These are phyloP conservation scores for Dioctria rufipes DNA, from an alignment of 2,888 invertebrate genomes.

Conservation along the genomic window DNA sequence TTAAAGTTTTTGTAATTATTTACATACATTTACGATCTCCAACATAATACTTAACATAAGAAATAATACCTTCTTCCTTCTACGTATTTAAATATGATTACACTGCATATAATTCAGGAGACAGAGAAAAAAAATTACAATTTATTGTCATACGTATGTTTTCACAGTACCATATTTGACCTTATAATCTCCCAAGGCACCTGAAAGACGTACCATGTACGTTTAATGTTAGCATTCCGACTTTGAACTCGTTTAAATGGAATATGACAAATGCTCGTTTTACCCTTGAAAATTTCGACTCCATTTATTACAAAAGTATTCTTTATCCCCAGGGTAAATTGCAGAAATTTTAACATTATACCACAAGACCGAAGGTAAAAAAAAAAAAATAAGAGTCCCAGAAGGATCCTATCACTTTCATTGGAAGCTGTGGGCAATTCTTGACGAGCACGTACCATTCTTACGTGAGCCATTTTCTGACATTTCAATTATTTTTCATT, in stretches of 20 bases:
- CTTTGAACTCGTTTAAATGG: conserved; percentile 29
- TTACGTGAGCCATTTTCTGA: conserved; percentile 51
- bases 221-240: neutral
- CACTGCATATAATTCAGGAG: too few relatives aligned
- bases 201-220: neutral
- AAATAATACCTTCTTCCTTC: too few relatives aligned
- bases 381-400: neutral
- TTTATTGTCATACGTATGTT: neutral
- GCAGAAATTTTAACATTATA: neutral
- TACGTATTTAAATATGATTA: too few relatives aligned
- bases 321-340: neutral
- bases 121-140: neutral
- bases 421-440: conserved; percentile 10
- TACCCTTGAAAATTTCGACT: neutral
- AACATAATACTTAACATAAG: too few relatives aligned
- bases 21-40: too few relatives aligned
- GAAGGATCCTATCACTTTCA: conserved; percentile 36
- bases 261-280: conserved; percentile 13
- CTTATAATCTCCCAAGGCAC: conserved; percentile 1
- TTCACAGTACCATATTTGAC: neutral
- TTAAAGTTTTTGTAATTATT: too few relatives aligned
- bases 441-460: conserved; percentile 30
- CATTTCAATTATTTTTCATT: conserved; percentile 49
- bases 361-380: neutral
- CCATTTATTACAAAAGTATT: conserved; percentile 24